Evolutionary conservation across 2,888 invertebrate genomes (phyloP), one percentile per base, ranked within the genome.

Genomic region (Eumacrocentrus americanus): DNA sequence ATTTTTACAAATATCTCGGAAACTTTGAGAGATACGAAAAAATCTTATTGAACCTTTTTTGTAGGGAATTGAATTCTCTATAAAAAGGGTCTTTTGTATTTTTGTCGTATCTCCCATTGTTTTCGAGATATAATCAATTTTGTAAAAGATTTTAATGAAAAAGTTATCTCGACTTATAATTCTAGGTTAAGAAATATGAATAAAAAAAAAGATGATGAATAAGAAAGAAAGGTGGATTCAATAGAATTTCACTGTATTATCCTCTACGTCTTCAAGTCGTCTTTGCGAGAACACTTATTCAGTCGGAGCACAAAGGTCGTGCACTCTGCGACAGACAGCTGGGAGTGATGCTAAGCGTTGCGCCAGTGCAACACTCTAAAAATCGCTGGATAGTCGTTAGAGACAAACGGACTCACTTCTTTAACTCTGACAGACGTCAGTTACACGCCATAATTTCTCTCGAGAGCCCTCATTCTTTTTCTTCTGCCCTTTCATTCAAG

Each of bases 341-440:
- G 65, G 67, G 70, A 74, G 67, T 68, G 70, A 72, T 72, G 71
- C 70, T 65, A 64, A 69, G 70, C 69, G 70, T 70, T 67, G 62
- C 44, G 11, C 23, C 67, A 61, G 63, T 62, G 65, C 44, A 58
- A 59, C 52, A 59, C 64, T 46, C 53, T 59, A 61, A 61, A 59
- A 62, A 55, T 66, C 63, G 38, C 50, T 38, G 22, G 40, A 51
- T 60, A 51, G 61, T 66, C 66, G 64, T 67, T 67, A 65, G 50
- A 63, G 16, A 53, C 60, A 48, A 51, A 65, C 60, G 51, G 50
- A 53, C 35, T 60, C 62, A 59, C 62, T 64, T 63, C 62, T 64
- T 64, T 64, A 48, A 54, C 37, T 54, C 56, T 52, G 60, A 66
- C 62, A 67, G 61, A 65, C 70, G 72, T 73, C 71, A 70, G 65